phyloP scores from a whole-genome alignment of 2,113 vertebrate species.

The Myotis lucifugus region DNA sequence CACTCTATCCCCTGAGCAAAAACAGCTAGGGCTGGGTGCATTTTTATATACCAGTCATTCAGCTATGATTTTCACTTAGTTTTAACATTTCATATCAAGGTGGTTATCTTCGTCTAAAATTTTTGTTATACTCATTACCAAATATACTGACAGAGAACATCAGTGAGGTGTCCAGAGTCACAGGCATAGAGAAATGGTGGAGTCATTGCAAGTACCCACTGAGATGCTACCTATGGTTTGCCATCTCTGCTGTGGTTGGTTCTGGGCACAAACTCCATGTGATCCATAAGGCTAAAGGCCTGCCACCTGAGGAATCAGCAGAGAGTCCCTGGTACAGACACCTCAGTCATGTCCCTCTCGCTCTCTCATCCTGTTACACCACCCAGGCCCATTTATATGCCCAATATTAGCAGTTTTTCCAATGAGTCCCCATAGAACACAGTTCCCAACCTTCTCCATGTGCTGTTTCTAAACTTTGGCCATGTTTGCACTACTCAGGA shows the following conservation, averaged over 20 bases:
- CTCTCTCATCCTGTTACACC: too few relatives aligned
- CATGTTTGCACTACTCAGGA: not conserved
- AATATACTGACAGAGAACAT: not conserved
- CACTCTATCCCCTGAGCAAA: too few relatives aligned
- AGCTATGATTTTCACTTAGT: not conserved
- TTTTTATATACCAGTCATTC: too few relatives aligned
- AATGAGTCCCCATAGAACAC: not conserved
- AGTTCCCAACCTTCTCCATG: not conserved
- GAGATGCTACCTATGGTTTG: not conserved
- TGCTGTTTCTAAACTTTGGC: too few relatives aligned
- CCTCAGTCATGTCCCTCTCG: rapidly evolving
- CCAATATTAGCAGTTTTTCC: not conserved
- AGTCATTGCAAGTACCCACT: not conserved
- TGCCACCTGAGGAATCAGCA: not conserved
- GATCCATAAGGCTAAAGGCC: not conserved
- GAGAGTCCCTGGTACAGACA: not conserved
- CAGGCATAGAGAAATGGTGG: not conserved
- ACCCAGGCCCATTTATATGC: not conserved
- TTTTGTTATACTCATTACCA: not conserved
- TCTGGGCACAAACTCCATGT: not conserved
- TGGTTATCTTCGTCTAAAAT: not conserved
- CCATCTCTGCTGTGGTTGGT: not conserved
- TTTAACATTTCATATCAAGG: not conserved
- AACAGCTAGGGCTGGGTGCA: too few relatives aligned
- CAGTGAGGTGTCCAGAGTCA: not conserved